Evolutionary conservation across 2,797 vertebrate genomes (phyloP).

Genomic region (Pelobates cultripes): DNA sequence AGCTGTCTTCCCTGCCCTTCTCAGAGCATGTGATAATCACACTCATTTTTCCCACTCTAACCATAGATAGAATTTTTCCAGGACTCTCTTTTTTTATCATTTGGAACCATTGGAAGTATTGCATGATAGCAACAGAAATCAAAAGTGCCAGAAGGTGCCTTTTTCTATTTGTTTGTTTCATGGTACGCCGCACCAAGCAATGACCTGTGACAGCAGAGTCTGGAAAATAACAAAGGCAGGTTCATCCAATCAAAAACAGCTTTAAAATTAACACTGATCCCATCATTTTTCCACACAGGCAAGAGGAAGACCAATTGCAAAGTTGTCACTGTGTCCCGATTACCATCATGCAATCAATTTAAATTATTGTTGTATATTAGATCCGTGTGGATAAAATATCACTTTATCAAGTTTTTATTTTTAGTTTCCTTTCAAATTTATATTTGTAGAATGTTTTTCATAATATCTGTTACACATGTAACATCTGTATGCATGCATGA

Average conservation of each 20-base stretch:
- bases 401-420: too few species aligned
- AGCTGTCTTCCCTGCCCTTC: conserved; percentile 87
- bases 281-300: conserved; percentile 82
- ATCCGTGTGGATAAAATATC: too few species aligned
- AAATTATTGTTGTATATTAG: conserved; percentile 24
- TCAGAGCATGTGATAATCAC: conserved; percentile 88
- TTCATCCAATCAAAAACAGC: conserved; percentile 93
- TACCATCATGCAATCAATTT: conserved; percentile 64
- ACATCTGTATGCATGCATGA: too few species aligned
- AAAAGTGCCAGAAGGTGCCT: conserved; percentile 94
- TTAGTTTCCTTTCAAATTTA: too few species aligned
- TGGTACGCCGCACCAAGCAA: conserved; percentile 91
- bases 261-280: conserved; percentile 94
- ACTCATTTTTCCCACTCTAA: conserved; percentile 87
- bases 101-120: conserved; percentile 75
- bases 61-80: conserved; percentile 81
- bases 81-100: conserved; percentile 79
- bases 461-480: too few species aligned
- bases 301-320: conserved; percentile 80
- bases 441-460: too few species aligned
- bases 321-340: conserved; percentile 68
- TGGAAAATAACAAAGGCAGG: conserved; percentile 77
- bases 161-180: conserved; percentile 99
- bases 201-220: conserved; percentile 93
- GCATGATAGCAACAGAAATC: conserved; percentile 83